Conservation (phyloP, 2,113 vertebrate species). For the Etheostoma spectabile region DNA sequence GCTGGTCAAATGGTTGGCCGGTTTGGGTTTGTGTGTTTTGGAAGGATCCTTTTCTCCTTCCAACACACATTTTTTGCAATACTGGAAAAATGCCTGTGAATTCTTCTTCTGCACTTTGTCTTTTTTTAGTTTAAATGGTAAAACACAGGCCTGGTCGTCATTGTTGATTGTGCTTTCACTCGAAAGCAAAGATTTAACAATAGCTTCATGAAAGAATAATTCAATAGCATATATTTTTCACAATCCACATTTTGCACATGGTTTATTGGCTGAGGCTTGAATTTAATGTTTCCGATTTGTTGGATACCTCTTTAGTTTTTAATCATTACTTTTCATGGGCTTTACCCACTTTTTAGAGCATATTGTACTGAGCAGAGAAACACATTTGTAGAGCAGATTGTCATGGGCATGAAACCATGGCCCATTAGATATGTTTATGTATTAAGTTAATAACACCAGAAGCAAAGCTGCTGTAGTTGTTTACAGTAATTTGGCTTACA, state of each 20-base stretch:
- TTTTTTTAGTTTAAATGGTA: neutral
- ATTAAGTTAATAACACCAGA: slow-evolving; percentile 6
- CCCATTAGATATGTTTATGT: slow-evolving; percentile 49
- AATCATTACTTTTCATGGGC: slow-evolving; percentile 41
- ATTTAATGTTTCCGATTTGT: slow-evolving; percentile 34
- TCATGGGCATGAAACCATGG: slow-evolving; percentile 29
- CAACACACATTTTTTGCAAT: slow-evolving; percentile 7
- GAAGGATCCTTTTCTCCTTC: slow-evolving; percentile 18
- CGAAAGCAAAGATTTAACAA: neutral
- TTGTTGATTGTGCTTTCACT: neutral
- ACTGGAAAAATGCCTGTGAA: slow-evolving; percentile 15
- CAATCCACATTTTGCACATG: slow-evolving; percentile 16
- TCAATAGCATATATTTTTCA: slow-evolving; percentile 2
- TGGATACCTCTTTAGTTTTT: slow-evolving; percentile 37
- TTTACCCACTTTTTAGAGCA: slow-evolving; percentile 25
- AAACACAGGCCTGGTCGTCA: neutral
- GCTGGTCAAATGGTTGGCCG: slow-evolving; percentile 9
- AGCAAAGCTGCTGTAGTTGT: neutral
- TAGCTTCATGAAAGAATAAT: slow-evolving; percentile 10
- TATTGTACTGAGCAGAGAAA: slow-evolving; percentile 18
- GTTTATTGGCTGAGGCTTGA: neutral
- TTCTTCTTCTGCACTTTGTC: neutral
- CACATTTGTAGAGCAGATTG: slow-evolving; percentile 21
- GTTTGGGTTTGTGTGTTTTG: slow-evolving; percentile 58
- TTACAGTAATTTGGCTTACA: neutral